Evolutionary conservation across 2,113 vertebrate genomes (phyloP).

Genomic region (Heterotis niloticus): DNA sequence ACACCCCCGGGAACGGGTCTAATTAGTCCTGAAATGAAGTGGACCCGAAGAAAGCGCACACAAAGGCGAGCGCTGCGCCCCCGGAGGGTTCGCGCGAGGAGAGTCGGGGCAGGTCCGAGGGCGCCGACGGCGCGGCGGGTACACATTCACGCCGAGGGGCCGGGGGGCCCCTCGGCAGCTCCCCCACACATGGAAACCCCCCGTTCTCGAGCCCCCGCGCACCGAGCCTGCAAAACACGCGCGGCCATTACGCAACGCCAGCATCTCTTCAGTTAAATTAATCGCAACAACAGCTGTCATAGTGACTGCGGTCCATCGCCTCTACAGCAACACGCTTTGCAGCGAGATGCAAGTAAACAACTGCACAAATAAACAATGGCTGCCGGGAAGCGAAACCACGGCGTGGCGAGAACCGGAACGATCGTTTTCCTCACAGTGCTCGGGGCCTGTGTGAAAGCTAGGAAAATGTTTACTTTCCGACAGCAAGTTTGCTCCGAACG

Average conservation of each 20-base stretch:
- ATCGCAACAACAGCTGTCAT: background rate
- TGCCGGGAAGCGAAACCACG: too few species aligned
- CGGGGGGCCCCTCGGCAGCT: background rate
- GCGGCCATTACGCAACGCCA: background rate
- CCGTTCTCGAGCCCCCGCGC: background rate
- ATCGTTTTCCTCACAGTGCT: too few species aligned
- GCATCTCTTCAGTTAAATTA: background rate
- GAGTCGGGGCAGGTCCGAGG: constrained; percentile 43
- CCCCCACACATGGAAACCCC: background rate
- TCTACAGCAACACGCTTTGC: background rate
- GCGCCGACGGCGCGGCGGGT: background rate
- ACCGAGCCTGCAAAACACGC: background rate
- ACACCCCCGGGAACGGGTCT: constrained; percentile 21
- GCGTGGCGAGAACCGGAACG: too few species aligned
- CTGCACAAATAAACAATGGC: too few species aligned
- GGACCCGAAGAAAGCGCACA: constrained; percentile 31
- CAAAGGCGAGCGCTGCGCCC: constrained; percentile 7
- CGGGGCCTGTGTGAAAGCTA: too few species aligned
- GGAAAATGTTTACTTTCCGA: constrained; percentile 23
- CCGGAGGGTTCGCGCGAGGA: constrained; percentile 47
- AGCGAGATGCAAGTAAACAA: background rate
- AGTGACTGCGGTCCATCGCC: too few species aligned
- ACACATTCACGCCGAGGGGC: background rate
- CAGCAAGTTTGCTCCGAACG: constrained; percentile 41
- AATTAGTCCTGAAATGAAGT: constrained; percentile 31